Evolutionary conservation across 2,113 vertebrate genomes (phyloP).

Genomic region (Dipodomys ordii): DNA sequence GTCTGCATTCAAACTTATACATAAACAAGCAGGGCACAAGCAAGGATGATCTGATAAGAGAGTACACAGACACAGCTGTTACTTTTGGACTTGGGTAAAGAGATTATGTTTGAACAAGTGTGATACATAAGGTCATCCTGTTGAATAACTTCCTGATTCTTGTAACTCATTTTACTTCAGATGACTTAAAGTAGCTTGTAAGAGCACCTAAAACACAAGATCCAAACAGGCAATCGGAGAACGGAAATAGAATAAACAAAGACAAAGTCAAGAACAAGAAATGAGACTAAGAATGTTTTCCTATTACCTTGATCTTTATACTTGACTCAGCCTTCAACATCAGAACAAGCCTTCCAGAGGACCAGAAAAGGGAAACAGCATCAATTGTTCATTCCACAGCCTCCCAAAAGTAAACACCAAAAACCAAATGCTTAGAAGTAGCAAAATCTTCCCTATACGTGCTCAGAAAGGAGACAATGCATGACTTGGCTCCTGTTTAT

Average conservation of each 20-base stretch:
- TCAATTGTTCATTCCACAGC: not conserved
- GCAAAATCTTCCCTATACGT: not conserved
- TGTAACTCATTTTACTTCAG: not conserved
- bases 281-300: not conserved
- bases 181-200: not conserved
- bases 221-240: not conserved
- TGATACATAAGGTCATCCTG: constrained; percentile 21
- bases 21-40: constrained; percentile 28
- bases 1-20: not conserved
- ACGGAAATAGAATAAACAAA: not conserved
- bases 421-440: not conserved
- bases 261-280: not conserved
- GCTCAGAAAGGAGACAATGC: not conserved
- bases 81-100: constrained; percentile 9
- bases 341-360: not conserved
- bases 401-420: not conserved
- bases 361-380: not conserved
- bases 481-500: not conserved
- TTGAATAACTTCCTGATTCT: not conserved
- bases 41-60: constrained; percentile 16
- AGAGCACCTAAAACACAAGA: too few relatives aligned
- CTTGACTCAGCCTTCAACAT: not conserved
- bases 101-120: constrained; percentile 58
- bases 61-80: not conserved
- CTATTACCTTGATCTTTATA: not conserved